These are phyloP conservation scores for Onychomys leucogaster DNA, from an alignment of 2,797 vertebrate species.

Conservation along the genomic window DNA sequence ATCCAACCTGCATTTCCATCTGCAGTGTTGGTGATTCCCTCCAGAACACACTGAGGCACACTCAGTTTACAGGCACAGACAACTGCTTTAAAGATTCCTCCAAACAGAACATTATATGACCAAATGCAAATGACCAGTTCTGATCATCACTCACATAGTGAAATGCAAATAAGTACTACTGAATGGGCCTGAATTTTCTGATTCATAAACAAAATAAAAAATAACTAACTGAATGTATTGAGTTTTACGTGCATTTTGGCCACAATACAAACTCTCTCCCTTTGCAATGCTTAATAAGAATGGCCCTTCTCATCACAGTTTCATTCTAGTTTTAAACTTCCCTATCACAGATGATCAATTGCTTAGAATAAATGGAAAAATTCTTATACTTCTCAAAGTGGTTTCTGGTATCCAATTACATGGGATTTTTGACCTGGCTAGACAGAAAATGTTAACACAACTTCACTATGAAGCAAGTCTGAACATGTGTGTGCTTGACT, in stretches of 20 bases:
- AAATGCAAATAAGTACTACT: constrained; percentile 77
- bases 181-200: constrained; percentile 74
- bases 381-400: constrained; percentile 85
- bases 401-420: constrained; percentile 89
- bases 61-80: constrained; percentile 74
- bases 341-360: constrained; percentile 87
- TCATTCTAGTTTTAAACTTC: constrained; percentile 85
- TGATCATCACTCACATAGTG: constrained; percentile 75
- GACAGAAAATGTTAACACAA: constrained; percentile 92
- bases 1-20: constrained; percentile 78
- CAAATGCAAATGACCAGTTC: constrained; percentile 77
- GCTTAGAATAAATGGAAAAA: constrained; percentile 85
- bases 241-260: constrained; percentile 84
- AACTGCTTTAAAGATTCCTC: constrained; percentile 78
- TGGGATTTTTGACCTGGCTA: constrained; percentile 95
- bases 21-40: constrained; percentile 72
- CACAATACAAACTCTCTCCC: constrained; percentile 83
- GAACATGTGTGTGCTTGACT: constrained; percentile 94
- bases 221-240: constrained; percentile 84
- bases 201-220: constrained; percentile 86
- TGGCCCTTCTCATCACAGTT: constrained; percentile 83
- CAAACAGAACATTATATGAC: constrained; percentile 68
- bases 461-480: constrained; percentile 92
- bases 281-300: constrained; percentile 84
- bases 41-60: constrained; percentile 71